A percentile compares a stretch with the other conserved stretches of the same genome.
Evolutionary conservation across 2,113 vertebrate species (phyloP).

Genomic region (Xyliphius kryptos): DNA sequence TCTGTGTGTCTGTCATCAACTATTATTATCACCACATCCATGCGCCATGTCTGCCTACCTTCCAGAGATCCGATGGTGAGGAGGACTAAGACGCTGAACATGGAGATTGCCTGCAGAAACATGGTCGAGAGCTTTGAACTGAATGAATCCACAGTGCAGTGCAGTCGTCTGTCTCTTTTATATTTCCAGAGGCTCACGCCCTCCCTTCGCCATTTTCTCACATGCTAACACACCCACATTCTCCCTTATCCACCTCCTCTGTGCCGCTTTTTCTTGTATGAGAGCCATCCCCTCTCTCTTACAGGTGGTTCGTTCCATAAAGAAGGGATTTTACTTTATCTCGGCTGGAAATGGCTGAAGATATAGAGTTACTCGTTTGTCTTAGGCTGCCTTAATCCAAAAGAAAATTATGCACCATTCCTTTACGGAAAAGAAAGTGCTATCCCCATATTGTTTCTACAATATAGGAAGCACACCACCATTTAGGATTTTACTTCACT

Average conservation of each 20-base stretch:
- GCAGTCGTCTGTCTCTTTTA: constrained; percentile 62
- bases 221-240: constrained; percentile 43
- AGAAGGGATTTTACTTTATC: no score
- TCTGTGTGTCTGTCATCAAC: neutral
- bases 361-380: no score
- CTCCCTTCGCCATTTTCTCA: constrained; percentile 52
- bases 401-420: no score
- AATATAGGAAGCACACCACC: no score
- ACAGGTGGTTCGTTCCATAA: no score
- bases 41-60: constrained; percentile 60
- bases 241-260: constrained; percentile 40
- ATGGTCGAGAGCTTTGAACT: constrained; percentile 60
- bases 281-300: constrained; percentile 15
- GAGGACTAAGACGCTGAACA: constrained; percentile 57
- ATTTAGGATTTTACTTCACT: no score
- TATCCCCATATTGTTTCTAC: no score
- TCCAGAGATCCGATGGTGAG: constrained; percentile 63
- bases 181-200: constrained; percentile 60
- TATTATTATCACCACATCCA: neutral
- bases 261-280: constrained; percentile 7
- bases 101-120: constrained; percentile 65
- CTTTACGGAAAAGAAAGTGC: no score
- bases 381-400: no score
- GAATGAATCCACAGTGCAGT: constrained; percentile 64
- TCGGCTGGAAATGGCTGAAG: no score